These are phyloP conservation scores for Macrotus californicus DNA, from an alignment of 2,113 vertebrate species.

Conservation along the genomic window DNA sequence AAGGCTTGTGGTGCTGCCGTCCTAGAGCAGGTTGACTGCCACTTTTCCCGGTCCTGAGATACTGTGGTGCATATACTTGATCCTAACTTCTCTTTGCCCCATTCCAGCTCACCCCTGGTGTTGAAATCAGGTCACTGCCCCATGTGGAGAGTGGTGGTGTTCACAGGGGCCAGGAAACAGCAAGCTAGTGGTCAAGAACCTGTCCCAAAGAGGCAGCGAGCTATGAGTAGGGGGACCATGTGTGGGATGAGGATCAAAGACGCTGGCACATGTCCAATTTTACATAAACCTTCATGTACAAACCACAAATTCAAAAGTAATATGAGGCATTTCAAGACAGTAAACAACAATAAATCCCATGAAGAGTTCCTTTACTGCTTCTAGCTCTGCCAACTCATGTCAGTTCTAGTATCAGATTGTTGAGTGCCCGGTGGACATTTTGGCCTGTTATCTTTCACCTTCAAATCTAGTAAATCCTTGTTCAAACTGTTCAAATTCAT, in stretches of 20 bases:
- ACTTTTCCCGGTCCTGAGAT: background rate
- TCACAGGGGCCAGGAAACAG: background rate
- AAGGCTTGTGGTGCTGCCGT: background rate
- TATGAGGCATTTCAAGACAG: background rate
- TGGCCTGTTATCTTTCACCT: too few species aligned
- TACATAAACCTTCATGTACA: background rate
- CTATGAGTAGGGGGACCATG: background rate
- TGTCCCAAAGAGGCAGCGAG: background rate
- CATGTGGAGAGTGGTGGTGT: background rate
- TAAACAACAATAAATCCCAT: background rate
- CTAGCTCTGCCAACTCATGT: background rate
- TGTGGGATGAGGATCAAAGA: background rate
- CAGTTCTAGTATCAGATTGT: too few species aligned
- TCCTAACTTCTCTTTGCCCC: background rate
- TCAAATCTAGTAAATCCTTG: too few species aligned
- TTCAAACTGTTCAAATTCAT: too few species aligned
- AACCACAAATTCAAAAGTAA: background rate
- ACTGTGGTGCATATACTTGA: background rate
- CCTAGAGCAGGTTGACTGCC: fast-evolving
- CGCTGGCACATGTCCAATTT: background rate
- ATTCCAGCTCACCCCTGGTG: background rate
- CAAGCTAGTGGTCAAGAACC: background rate
- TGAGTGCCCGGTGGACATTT: too few species aligned
- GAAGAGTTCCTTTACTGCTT: background rate
- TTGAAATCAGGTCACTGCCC: background rate